Base-by-base conservation (phyloP, 1,140 invertebrate species). In the Zeugodacus cucurbitae region DNA sequence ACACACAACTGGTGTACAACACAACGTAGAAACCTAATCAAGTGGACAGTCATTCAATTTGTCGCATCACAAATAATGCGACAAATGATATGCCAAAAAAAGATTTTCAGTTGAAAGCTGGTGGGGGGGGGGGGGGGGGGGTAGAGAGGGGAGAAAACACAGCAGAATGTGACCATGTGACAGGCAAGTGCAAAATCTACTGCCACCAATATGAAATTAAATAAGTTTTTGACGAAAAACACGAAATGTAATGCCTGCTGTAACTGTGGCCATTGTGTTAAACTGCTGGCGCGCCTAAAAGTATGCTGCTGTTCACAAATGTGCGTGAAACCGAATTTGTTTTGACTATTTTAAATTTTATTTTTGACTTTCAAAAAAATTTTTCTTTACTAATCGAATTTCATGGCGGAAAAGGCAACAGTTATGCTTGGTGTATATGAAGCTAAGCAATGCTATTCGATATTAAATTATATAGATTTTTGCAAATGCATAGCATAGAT, bases 171-270 rank as follows among this genome's bases (percentile, higher is more conserved):
- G n/a, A n/a, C n/a, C n/a, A n/a, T n/a, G n/a, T n/a, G n/a, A n/a
- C n/a, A n/a, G n/a, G n/a, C n/a, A n/a, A n/a, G n/a, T n/a, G n/a
- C n/a, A n/a, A n/a, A n/a, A n/a, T n/a, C n/a, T n/a, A n/a, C n/a
- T n/a, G n/a, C n/a, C n/a, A n/a, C n/a, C n/a, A n/a, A n/a, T n/a
- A n/a, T n/a, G n/a, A n/a, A n/a, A n/a, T n/a, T n/a, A n/a, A n/a
- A n/a, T n/a, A n/a, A n/a, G n/a, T n/a, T n/a, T n/a, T n/a, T n/a
- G n/a, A n/a, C n/a, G n/a, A n/a, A n/a, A n/a, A n/a, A n/a, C n/a
- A n/a, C n/a, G n/a, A n/a, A n/a, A n/a, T n/a, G n/a, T n/a, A 70
- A 41, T 37, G 67, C 67, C 67, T 70, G 67, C 67, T 70, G 62
- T 32, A 26, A 29, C 20, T 8, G n/a, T n/a, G 20, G 62, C 62